Evolutionary conservation across 2,797 vertebrate genomes (phyloP), one percentile per base, ranked within the genome.

Genomic region (Eurystomus glaucurus): DNA sequence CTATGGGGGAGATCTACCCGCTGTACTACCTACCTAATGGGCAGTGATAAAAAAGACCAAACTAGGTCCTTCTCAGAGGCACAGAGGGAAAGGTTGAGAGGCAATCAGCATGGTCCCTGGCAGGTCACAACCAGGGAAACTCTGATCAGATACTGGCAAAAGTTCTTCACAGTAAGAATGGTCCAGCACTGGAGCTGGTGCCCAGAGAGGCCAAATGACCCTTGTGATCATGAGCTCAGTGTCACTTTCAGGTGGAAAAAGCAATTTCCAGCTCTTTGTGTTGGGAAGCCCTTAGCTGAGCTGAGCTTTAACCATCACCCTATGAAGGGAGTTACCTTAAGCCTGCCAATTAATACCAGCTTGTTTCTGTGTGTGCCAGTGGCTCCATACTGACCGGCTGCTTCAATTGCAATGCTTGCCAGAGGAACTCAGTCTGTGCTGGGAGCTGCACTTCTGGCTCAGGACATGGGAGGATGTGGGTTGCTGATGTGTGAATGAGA

Each of bases 391-490:
- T 65, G 78, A 61, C 57, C 0, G 0, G 10, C 54, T 70, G 64
- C 54, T 66, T 72, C 52, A 13, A 19, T 68, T 86, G 48, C 48
- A 80, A 52, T 11, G 35, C 48, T 62, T 52, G 51, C 68, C 55
- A 84, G 61, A 75, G 65, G 31, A 41, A 29, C n/a, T 70, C 21
- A 11, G 58, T 3, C 55, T 77, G 39, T 11, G 51, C 70, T 81
- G 65, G 80, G 45, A 95, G 70, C 78, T 85, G 81, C n/a, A 48
- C 60, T 84, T 75, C 72, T 92, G 91, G 69, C 39, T 75, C 28
- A 43, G 60, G 61, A 68, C 2, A 28, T 62, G 43, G 79, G 83
- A 92, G 77, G 88, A 75, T 78, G 86, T 91, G 69, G 84, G 93
- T 37, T 86, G 77, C 45, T 89, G 88, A 50, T 35, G 61, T 72